phyloP scores from a whole-genome alignment of 1,140 invertebrate species.

The Drosophila fuyamai region DNA sequence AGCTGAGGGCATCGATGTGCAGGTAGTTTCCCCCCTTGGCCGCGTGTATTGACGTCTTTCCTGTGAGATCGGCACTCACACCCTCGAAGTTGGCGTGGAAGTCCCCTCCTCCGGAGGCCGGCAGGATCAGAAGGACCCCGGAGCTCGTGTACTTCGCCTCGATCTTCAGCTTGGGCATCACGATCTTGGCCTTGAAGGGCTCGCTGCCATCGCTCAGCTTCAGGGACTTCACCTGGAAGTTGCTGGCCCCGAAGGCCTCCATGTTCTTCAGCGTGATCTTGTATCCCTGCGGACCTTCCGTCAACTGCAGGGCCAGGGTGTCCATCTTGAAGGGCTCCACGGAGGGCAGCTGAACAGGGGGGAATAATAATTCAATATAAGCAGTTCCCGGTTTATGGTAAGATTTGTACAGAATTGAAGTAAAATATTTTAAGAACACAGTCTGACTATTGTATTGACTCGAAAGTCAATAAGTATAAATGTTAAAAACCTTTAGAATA shows the following conservation, averaged over 20 bases:
- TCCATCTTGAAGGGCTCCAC: constrained; percentile 91
- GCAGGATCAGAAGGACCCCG: constrained; percentile 89
- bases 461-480: too few relatives aligned
- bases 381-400: too few relatives aligned
- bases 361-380: too few relatives aligned
- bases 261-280: constrained; percentile 89
- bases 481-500: too few relatives aligned
- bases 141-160: constrained; percentile 90
- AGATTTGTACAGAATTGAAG: too few relatives aligned
- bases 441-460: too few relatives aligned
- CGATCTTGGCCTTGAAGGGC: constrained; percentile 88
- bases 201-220: constrained; percentile 86
- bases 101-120: constrained; percentile 89
- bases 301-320: constrained; percentile 88
- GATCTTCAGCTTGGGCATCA: constrained; percentile 89
- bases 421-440: too few relatives aligned
- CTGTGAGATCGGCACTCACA: constrained; percentile 87
- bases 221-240: constrained; percentile 88
- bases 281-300: constrained; percentile 89
- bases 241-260: constrained; percentile 89
- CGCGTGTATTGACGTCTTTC: constrained; percentile 85
- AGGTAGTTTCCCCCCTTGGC: constrained; percentile 86
- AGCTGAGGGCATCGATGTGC: constrained; percentile 87
- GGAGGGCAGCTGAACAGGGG: constrained; percentile 86
- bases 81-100: constrained; percentile 89